These are phyloP conservation scores for Manacus vitellinus DNA, from an alignment of 2,113 vertebrate genomes.

Conservation along the genomic window DNA sequence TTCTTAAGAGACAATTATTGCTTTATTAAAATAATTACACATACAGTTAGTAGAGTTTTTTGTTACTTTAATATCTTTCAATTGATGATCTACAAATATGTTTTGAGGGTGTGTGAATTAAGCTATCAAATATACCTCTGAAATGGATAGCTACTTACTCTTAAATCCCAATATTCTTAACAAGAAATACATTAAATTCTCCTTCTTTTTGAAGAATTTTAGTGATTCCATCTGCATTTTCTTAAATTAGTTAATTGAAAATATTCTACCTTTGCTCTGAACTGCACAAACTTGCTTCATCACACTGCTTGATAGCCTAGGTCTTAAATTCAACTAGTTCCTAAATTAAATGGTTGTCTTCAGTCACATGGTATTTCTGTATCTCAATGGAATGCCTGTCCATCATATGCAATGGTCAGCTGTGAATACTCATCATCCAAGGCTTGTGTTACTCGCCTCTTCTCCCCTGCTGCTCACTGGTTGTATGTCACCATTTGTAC, in stretches of 20 bases:
- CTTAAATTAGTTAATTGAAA: neutral
- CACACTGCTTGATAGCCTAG: neutral
- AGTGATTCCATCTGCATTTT: neutral
- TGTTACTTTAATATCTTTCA: neutral
- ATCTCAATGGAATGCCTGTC: neutral
- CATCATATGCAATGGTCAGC: neutral
- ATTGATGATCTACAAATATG: neutral
- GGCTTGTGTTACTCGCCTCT: neutral
- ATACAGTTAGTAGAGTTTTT: neutral
- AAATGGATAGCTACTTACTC: neutral
- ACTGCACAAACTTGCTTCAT: neutral
- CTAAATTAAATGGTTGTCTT: neutral
- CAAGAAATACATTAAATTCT: neutral
- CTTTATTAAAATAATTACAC: neutral
- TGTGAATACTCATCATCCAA: neutral
- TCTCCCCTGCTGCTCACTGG: rapidly evolving
- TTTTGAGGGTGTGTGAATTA: neutral
- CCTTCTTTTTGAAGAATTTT: neutral
- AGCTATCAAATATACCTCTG: neutral
- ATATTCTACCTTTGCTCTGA: neutral
- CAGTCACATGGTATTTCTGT: neutral
- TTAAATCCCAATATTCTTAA: neutral
- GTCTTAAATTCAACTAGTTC: neutral
- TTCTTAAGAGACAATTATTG: neutral
- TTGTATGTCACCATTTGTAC: neutral